Evolutionary conservation across 2,113 vertebrate genomes (phyloP).

Genomic region (Coturnix japonica): DNA sequence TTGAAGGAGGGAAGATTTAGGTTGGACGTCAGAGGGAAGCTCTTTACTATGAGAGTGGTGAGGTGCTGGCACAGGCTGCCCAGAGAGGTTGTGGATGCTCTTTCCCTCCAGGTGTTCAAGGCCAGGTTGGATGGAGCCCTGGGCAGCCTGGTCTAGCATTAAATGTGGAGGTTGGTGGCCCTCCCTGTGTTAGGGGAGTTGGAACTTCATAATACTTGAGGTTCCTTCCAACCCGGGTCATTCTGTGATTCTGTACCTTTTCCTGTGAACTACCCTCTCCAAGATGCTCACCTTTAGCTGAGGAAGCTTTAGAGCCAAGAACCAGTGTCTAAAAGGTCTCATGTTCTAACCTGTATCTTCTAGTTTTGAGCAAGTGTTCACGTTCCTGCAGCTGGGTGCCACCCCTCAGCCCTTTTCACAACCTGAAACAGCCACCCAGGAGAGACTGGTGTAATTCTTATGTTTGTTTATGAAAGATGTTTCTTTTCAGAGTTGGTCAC

Average conservation of each 20-base stretch:
- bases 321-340: not conserved
- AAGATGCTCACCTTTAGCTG: not conserved
- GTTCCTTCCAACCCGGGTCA: no score
- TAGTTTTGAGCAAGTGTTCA: not conserved
- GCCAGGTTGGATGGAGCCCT: no score
- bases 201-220: no score
- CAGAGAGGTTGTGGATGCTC: no score
- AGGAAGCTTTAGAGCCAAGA: not conserved
- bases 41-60: no score
- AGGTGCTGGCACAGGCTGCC: no score
- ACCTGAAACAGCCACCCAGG: not conserved
- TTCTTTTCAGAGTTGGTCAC: not conserved
- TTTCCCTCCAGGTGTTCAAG: no score
- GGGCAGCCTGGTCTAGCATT: no score
- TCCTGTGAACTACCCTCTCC: accelerated
- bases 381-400: not conserved
- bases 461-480: not conserved
- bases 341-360: not conserved
- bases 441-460: not conserved
- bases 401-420: not conserved
- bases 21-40: no score
- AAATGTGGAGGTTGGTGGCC: no score
- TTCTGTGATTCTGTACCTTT: not conserved
- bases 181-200: no score
- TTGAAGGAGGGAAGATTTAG: no score